phyloP scores from a whole-genome alignment of 2,888 invertebrate genomes.

The Dioctria rufipes region DNA sequence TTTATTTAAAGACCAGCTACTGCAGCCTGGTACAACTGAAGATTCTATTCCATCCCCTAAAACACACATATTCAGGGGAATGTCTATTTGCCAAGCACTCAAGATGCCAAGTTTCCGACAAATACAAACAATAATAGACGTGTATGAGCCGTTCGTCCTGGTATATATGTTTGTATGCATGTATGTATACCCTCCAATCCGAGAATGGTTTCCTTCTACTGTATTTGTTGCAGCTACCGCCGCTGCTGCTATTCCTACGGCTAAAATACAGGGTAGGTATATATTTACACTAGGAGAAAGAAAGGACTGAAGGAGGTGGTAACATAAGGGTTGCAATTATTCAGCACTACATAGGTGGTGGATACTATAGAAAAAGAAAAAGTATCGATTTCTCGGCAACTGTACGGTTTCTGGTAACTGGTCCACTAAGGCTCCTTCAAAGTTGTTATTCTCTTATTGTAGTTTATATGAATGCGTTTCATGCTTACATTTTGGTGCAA shows the following conservation, averaged over 20 bases:
- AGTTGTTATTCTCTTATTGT: not conserved
- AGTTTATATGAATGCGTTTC: too few species aligned
- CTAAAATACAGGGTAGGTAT: not conserved
- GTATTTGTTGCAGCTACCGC: not conserved
- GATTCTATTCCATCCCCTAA: conserved; percentile 60
- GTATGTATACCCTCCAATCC: conserved; percentile 5
- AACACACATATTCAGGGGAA: conserved; percentile 62
- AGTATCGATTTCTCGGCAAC: conserved; percentile 33
- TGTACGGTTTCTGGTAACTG: conserved; percentile 35
- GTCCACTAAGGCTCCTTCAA: conserved; percentile 32
- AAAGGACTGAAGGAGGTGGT: conserved; percentile 32
- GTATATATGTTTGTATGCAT: not conserved
- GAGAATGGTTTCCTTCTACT: conserved; percentile 35
- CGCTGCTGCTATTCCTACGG: not conserved
- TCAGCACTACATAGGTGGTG: conserved; percentile 25
- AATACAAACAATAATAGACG: conserved; percentile 67
- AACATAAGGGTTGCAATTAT: conserved; percentile 48
- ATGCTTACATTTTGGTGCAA: too few species aligned
- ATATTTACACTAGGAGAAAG: not conserved
- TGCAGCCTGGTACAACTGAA: conserved; percentile 11
- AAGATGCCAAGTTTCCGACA: conserved; percentile 68
- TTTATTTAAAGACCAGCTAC: conserved; percentile 42
- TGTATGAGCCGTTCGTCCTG: conserved; percentile 56
- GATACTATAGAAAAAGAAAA: conserved; percentile 29
- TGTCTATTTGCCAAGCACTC: conserved; percentile 69